A percentile compares a stretch with the other conserved stretches of the same genome.
phyloP scores from a whole-genome alignment of 2,888 invertebrate genomes.

The Plebejus melissa region DNA sequence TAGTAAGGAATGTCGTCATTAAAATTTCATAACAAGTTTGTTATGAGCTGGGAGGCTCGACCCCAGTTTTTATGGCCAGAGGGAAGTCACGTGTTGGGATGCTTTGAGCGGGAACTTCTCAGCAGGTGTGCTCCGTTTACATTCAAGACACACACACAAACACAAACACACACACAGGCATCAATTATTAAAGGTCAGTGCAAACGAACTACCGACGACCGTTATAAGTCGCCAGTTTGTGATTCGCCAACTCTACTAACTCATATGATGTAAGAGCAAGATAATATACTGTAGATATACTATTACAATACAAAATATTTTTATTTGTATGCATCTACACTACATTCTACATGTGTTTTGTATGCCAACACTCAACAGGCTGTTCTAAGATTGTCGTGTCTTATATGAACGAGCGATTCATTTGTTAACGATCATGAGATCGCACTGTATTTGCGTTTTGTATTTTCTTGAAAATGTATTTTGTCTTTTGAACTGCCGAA shows the following conservation, averaged over 20 bases:
- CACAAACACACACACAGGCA: constrained; percentile 32
- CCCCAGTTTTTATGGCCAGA: constrained; percentile 8
- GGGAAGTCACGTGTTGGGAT: constrained; percentile 28
- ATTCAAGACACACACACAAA: constrained; percentile 42
- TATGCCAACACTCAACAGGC: no score
- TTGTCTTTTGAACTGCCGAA: no score
- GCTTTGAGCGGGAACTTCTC: constrained; percentile 35
- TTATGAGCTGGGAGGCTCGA: not conserved
- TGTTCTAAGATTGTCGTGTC: no score
- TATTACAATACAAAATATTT: no score
- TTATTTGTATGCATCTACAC: no score
- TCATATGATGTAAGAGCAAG: no score
- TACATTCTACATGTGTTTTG: no score
- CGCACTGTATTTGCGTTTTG: no score
- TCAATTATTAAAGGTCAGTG: not conserved
- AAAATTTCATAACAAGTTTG: constrained; percentile 14
- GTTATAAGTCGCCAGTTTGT: not conserved
- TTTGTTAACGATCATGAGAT: no score
- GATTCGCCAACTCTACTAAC: not conserved
- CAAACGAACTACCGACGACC: not conserved
- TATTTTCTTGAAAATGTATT: no score
- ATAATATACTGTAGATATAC: no score
- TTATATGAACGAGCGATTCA: no score
- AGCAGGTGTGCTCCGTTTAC: constrained; percentile 46
- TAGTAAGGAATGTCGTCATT: not conserved